Evolutionary conservation across 2,888 invertebrate genomes (phyloP), one percentile per base, ranked within the genome.

Genomic region (Pammene aurita): DNA sequence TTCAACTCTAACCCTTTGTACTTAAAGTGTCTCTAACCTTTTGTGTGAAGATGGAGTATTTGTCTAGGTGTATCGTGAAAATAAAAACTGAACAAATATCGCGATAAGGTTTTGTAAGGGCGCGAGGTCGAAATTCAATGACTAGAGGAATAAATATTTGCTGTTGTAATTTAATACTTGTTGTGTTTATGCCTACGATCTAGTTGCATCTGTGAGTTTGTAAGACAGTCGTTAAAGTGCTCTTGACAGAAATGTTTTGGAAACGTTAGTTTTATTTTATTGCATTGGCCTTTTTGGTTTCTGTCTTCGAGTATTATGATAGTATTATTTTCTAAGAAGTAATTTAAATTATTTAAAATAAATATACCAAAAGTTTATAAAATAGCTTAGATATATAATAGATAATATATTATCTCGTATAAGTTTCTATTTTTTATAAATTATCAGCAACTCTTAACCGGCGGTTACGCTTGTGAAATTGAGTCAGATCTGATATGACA

Each of bases 51-150:
- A 54, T 54, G 56, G 16, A 71, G 72, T 77, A 75, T 83, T 85
- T 83, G 85, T 78, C 80, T 84, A 87, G 84, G 84, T 84, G 83
- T 86, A 86, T 87, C 86, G 83, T 79, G 87, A 87, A 90, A 92
- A 92, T 91, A 92, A 91, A 92, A 91, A 90, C 86, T 88, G 87
- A 85, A 87, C 88, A 90, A 91, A 91, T 89, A 89, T 87, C 83
- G 77, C 80, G 90, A 91, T 91, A 91, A 91, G 86, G 86, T 86
- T 88, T 85, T 88, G 89, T 88, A 84, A 89, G 90, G 90, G 90
- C 90, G 90, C 84, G 89, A 90, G 90, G 90, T 89, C 84, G 89
- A 81, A 80, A 80, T 75, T 84, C 87, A 86, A 84, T 88, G 88
- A 82, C 82, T 78, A 77, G 77, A 83, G 77, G 84, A 87, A 80